Conservation (phyloP, 64 coral and sea anemone species). For the Cladopsammia gracilis region DNA sequence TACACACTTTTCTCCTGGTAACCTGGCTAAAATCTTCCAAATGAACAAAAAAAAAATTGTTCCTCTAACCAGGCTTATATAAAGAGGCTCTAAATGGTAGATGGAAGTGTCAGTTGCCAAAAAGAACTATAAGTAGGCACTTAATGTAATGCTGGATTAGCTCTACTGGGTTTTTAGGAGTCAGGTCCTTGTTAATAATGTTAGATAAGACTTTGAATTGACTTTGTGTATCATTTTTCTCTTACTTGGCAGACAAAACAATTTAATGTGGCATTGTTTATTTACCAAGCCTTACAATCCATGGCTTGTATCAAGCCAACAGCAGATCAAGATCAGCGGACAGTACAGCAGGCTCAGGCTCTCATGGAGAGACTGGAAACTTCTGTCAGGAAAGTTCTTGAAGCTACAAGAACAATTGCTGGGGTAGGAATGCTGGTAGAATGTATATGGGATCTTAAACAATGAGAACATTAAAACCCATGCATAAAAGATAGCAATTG, state of each 20-base stretch:
- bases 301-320: slow-evolving; percentile 27
- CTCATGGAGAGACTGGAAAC: slow-evolving; percentile 58
- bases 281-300: slow-evolving; percentile 52
- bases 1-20: too few relatives aligned
- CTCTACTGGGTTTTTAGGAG: not conserved
- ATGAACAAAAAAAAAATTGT: too few relatives aligned
- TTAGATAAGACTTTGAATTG: too few relatives aligned
- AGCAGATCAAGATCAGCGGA: slow-evolving; percentile 16
- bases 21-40: too few relatives aligned
- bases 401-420: slow-evolving; percentile 31
- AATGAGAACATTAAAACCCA: too few relatives aligned
- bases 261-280: slow-evolving; percentile 29
- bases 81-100: too few relatives aligned
- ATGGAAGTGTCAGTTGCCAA: too few relatives aligned
- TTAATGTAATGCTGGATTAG: too few relatives aligned
- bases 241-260: slow-evolving; percentile 36
- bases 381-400: slow-evolving; percentile 47
- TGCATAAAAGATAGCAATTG: too few relatives aligned
- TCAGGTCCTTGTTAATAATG: not conserved
- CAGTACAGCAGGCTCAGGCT: slow-evolving; percentile 29
- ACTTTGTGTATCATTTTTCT: not conserved
- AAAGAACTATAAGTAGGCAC: too few relatives aligned
- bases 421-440: slow-evolving; percentile 37
- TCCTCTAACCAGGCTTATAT: too few relatives aligned
- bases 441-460: too few relatives aligned